Percentiles rank a stretch among this genome's conserved stretches.
phyloP scores from a whole-genome alignment of 2,888 invertebrate species.

The Aproaerema taeniolella region DNA sequence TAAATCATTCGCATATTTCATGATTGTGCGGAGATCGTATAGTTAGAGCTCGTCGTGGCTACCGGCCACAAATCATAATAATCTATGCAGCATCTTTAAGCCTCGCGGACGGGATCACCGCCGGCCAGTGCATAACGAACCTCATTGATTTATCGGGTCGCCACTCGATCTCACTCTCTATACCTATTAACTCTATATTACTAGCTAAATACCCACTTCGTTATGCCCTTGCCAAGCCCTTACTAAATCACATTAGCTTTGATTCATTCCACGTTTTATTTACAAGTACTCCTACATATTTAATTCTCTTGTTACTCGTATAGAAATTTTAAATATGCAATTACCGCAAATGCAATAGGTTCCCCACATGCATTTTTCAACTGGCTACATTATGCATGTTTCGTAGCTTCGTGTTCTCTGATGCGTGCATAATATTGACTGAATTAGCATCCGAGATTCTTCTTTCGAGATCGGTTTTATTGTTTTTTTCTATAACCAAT shows the following conservation, averaged over 20 bases:
- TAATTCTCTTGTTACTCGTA: too few relatives aligned
- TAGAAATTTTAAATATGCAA: conserved; percentile 1
- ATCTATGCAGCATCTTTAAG: conserved; percentile 38
- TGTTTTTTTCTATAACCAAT: conserved; percentile 9
- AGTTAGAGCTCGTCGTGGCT: conserved; percentile 6
- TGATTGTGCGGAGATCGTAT: not conserved
- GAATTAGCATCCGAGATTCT: conserved; percentile 15
- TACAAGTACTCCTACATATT: too few relatives aligned
- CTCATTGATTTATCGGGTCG: conserved; percentile 38
- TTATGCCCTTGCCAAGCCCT: too few relatives aligned
- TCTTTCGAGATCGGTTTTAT: conserved; percentile 12
- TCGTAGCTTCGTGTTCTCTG: conserved; percentile 1
- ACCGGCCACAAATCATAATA: conserved; percentile 42
- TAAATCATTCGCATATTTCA: not conserved
- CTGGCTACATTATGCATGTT: conserved; percentile 3
- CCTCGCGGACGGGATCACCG: conserved; percentile 27
- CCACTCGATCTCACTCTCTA: conserved; percentile 1
- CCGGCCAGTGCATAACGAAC: conserved; percentile 41
- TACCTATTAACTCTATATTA: too few relatives aligned
- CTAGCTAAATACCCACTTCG: too few relatives aligned
- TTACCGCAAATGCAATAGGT: not conserved
- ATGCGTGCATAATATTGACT: conserved; percentile 13
- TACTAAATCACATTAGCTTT: too few relatives aligned
- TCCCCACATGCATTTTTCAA: conserved; percentile 6
- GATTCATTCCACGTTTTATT: too few relatives aligned